A percentile compares a stretch with the other conserved stretches of the same genome.
Conservation (phyloP, 1,140 invertebrate genomes). For the Diprion similis region DNA sequence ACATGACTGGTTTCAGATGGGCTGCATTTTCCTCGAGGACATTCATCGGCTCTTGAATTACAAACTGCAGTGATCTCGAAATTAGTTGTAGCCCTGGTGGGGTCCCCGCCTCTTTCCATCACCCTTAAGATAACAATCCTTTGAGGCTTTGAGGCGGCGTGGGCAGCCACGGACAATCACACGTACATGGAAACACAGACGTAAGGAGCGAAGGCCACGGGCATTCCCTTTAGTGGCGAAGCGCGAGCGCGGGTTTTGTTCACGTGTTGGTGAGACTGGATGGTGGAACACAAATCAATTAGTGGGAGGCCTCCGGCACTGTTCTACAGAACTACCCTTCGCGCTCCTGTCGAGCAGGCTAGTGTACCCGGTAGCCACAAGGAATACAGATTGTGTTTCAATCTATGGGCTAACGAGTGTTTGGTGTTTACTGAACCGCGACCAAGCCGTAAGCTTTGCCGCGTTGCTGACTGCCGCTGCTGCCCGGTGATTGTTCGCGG, state of each 20-base stretch:
- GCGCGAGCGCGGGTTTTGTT: neutral
- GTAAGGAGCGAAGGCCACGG: slow-evolving; percentile 28
- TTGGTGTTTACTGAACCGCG: slow-evolving; percentile 61
- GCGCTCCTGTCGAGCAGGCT: slow-evolving; percentile 15
- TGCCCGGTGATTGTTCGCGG: neutral
- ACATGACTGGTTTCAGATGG: slow-evolving; percentile 4
- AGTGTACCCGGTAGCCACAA: slow-evolving; percentile 44
- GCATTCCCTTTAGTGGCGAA: neutral
- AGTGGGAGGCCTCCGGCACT: slow-evolving; percentile 48
- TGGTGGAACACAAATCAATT: slow-evolving; percentile 56
- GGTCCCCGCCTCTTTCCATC: slow-evolving; percentile 17
- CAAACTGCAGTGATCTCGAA: slow-evolving; percentile 27
- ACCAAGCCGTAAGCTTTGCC: neutral
- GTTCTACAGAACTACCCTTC: slow-evolving; percentile 46
- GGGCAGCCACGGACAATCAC: slow-evolving; percentile 13
- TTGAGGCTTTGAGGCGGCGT: slow-evolving; percentile 45
- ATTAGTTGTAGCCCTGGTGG: slow-evolving; percentile 29
- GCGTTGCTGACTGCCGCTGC: neutral
- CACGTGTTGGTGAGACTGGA: slow-evolving; percentile 35
- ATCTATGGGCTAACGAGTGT: slow-evolving; percentile 60
- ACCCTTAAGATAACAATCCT: slow-evolving; percentile 51
- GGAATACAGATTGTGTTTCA: slow-evolving; percentile 61
- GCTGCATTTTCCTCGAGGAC: slow-evolving; percentile 16
- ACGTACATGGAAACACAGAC: slow-evolving; percentile 27
- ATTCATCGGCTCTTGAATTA: slow-evolving; percentile 20